A percentile compares a stretch with the other conserved stretches of the same genome.
phyloP scores from a whole-genome alignment of 2,888 invertebrate genomes.

The Petrolisthes manimaculis region DNA sequence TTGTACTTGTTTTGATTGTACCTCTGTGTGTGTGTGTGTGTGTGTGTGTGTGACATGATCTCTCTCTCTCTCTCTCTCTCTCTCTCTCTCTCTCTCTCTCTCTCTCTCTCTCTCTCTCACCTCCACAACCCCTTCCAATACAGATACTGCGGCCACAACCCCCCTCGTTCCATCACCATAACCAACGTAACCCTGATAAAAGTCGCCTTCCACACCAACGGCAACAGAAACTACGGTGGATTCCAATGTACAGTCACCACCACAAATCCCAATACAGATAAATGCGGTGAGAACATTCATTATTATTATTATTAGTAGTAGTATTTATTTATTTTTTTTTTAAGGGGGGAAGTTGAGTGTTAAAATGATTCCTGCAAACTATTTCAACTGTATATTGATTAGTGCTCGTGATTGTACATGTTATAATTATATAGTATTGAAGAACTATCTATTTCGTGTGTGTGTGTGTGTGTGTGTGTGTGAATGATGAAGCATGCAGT shows the following conservation, averaged over 20 bases:
- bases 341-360: background rate
- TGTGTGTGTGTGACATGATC: too few species aligned
- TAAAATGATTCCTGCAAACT: too few species aligned
- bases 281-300: conserved; percentile 24
- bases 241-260: conserved; percentile 35
- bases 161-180: conserved; percentile 16
- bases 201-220: conserved; percentile 36
- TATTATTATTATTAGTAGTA: background rate
- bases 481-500: background rate
- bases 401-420: background rate
- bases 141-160: conserved; percentile 34
- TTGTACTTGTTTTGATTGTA: too few species aligned
- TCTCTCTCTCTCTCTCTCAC: too few species aligned
- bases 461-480: conserved; percentile 12
- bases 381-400: background rate
- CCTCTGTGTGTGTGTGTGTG: too few species aligned
- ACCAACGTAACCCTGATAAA: conserved; percentile 2
- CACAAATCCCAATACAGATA: conserved; percentile 30
- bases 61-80: too few species aligned
- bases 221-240: conserved; percentile 15
- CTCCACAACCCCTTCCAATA: background rate
- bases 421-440: background rate
- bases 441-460: background rate
- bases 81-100: too few species aligned
- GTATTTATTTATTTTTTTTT: background rate